These are phyloP conservation scores for Mallotus villosus DNA, from an alignment of 2,797 vertebrate species.

Conservation along the genomic window DNA sequence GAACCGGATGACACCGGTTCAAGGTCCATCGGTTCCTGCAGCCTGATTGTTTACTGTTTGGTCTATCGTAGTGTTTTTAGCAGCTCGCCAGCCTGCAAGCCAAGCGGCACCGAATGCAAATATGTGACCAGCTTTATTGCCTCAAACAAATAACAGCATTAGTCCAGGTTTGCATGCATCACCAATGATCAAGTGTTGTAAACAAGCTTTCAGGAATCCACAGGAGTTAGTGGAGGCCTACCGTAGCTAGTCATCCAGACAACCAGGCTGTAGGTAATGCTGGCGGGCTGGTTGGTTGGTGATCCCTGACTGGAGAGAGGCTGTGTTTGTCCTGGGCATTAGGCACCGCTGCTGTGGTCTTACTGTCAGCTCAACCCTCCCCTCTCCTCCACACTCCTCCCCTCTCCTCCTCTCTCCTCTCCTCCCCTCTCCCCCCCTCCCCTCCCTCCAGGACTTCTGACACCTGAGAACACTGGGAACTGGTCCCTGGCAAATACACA, in stretches of 20 bases:
- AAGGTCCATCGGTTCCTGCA: conserved; percentile 34
- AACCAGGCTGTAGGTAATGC: neutral
- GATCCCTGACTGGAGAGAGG: neutral
- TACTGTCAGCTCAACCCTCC: conserved; percentile 22
- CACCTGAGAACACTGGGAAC: conserved; percentile 37
- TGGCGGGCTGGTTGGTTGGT: neutral
- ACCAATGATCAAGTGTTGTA: conserved; percentile 33
- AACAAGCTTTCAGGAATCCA: conserved; percentile 5
- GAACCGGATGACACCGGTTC: neutral
- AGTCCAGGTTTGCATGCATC: conserved; percentile 41
- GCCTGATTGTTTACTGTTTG: conserved; percentile 31
- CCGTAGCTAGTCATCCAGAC: neutral
- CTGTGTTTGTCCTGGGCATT: neutral
- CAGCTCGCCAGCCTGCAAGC: no score
- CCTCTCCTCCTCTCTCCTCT: neutral
- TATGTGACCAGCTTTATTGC: conserved; percentile 56
- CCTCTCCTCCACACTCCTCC: neutral
- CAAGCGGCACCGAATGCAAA: conserved; percentile 61
- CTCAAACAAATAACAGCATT: conserved; percentile 40
- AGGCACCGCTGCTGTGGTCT: conserved; percentile 6
- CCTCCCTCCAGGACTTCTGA: conserved; percentile 29
- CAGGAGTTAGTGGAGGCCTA: neutral
- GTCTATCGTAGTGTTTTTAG: no score
- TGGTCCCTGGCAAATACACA: conserved; percentile 1
- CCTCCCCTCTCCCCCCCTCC: conserved; percentile 12